Evolutionary conservation across 2,797 vertebrate genomes (phyloP).

Genomic region (Smutsia temminckii): DNA sequence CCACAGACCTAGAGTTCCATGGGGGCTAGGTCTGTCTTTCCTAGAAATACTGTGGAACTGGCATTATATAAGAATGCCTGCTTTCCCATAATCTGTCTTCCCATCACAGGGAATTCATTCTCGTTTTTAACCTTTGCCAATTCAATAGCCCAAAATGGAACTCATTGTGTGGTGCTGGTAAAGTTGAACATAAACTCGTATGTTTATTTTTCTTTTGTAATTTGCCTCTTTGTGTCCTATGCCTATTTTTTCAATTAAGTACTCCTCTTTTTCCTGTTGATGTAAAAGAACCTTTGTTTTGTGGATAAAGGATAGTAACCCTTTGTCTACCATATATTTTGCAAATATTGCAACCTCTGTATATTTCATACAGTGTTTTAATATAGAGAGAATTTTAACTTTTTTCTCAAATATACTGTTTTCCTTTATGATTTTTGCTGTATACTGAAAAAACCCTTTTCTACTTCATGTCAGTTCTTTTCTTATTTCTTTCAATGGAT

Average conservation of each 20-base stretch:
- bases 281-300: conserved; percentile 13
- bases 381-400: background rate
- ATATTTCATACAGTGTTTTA: background rate
- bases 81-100: background rate
- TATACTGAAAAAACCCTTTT: background rate
- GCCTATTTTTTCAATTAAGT: conserved; percentile 26
- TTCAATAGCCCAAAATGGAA: conserved; percentile 46
- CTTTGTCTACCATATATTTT: conserved; percentile 14
- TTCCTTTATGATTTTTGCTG: background rate
- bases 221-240: conserved; percentile 54
- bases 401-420: background rate
- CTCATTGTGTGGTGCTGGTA: conserved; percentile 23
- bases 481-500: background rate
- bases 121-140: conserved; percentile 25
- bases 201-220: conserved; percentile 67
- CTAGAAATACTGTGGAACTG: background rate
- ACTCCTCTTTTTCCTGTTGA: conserved; percentile 63
- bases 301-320: background rate
- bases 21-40: background rate
- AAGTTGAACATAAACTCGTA: background rate
- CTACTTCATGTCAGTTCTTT: background rate
- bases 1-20: background rate
- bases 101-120: background rate
- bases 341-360: background rate
- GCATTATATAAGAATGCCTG: background rate